Percentiles rank a stretch among this genome's conserved stretches.
phyloP scores from a whole-genome alignment of 2,797 vertebrate species.

The Phaenicophaeus curvirostris region DNA sequence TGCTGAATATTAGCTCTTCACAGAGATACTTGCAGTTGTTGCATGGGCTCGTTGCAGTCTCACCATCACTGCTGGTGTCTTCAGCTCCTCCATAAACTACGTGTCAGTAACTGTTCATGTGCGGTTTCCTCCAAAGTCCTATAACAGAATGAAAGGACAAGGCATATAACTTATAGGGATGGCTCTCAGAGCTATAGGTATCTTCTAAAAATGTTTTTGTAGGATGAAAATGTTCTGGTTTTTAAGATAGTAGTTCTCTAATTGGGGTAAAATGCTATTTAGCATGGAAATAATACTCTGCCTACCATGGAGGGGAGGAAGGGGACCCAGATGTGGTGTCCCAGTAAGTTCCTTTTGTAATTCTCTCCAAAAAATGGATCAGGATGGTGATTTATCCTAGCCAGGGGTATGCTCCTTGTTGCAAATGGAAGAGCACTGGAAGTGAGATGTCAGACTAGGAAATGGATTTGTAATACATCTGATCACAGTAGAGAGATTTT shows the following conservation, averaged over 20 bases:
- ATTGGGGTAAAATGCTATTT: not conserved
- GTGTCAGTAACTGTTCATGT: not conserved
- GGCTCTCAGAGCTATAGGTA: not conserved
- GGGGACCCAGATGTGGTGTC: not conserved
- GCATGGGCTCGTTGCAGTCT: not conserved
- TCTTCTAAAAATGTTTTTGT: not conserved
- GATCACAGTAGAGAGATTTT: constrained; percentile 12
- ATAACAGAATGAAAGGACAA: not conserved
- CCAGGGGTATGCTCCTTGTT: not conserved
- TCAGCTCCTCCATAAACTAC: not conserved
- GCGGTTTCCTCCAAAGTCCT: not conserved
- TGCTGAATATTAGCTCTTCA: not conserved
- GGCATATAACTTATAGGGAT: not conserved
- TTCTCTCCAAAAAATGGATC: not conserved
- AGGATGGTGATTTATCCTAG: not conserved
- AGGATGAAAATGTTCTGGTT: not conserved
- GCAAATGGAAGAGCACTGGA: not conserved
- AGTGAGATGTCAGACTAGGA: not conserved
- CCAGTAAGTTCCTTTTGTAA: not conserved
- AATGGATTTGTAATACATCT: constrained; percentile 22
- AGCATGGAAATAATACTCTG: not conserved
- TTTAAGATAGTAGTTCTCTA: not conserved
- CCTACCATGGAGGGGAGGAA: rapidly evolving
- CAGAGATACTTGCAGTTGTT: not conserved
- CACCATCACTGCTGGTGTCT: not conserved